phyloP scores from a whole-genome alignment of 2,797 vertebrate genomes.

The Catharus ustulatus region DNA sequence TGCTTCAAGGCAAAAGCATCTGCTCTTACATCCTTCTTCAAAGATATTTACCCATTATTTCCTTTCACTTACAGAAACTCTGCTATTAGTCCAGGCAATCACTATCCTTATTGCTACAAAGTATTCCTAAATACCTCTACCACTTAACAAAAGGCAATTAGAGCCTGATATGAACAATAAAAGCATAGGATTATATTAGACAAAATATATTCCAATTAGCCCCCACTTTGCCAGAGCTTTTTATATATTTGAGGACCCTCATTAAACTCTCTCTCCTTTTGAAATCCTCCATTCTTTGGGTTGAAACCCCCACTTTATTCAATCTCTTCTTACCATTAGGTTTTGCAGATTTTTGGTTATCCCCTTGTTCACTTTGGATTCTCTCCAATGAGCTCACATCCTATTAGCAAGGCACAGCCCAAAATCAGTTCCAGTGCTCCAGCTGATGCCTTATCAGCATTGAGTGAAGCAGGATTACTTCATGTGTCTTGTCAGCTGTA shows the following conservation, averaged over 20 bases:
- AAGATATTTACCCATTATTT: neutral
- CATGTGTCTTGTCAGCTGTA: constrained; percentile 45
- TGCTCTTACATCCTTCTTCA: neutral
- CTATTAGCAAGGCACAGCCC: constrained; percentile 7
- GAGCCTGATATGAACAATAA: neutral
- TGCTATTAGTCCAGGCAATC: neutral
- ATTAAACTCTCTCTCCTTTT: neutral
- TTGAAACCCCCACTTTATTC: neutral
- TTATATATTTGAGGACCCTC: neutral
- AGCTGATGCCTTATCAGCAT: constrained; percentile 62
- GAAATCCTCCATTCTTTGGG: neutral
- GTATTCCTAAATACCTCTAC: neutral
- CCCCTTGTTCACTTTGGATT: neutral
- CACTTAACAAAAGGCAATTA: neutral
- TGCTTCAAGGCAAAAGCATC: neutral
- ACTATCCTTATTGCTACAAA: neutral
- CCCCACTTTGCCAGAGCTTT: neutral
- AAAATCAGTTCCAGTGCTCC: constrained; percentile 18
- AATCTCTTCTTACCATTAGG: neutral
- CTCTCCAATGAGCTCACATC: constrained; percentile 18
- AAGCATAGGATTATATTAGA: neutral
- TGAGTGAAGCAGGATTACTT: constrained; percentile 63
- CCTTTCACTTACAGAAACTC: neutral
- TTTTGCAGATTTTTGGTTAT: neutral
- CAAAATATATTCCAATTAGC: neutral